Evolutionary conservation across 2,888 invertebrate species (phyloP).

Genomic region (Stomorhina lunata): DNA sequence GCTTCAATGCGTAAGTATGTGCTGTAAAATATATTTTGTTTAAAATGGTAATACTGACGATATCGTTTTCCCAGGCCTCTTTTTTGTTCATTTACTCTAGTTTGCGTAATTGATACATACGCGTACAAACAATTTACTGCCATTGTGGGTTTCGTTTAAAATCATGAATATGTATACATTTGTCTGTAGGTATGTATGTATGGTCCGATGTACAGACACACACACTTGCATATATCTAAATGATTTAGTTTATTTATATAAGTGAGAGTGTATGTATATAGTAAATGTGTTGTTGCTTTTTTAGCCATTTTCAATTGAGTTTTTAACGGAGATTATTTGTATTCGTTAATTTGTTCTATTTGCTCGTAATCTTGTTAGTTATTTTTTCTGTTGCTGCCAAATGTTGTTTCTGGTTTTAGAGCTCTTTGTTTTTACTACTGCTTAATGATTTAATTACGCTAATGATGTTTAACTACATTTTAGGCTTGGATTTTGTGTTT

Average conservation of each 20-base stretch:
- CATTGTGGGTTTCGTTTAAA: slow-evolving; percentile 17
- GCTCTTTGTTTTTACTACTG: slow-evolving; percentile 37
- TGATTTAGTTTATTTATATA: too few species aligned
- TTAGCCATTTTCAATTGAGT: slow-evolving; percentile 65
- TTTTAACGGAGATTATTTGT: slow-evolving; percentile 66
- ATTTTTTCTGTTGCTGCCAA: slow-evolving; percentile 8
- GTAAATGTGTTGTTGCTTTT: slow-evolving; percentile 21
- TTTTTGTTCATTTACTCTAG: neutral
- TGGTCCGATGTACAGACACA: neutral
- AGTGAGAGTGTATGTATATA: neutral
- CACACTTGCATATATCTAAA: too few species aligned
- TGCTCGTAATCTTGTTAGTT: slow-evolving; percentile 55
- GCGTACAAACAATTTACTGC: slow-evolving; percentile 23
- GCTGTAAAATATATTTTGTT: slow-evolving; percentile 38
- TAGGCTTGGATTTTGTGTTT: slow-evolving; percentile 42
- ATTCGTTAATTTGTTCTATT: slow-evolving; percentile 65
- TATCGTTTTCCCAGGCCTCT: slow-evolving; percentile 18
- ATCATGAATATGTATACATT: slow-evolving; percentile 22
- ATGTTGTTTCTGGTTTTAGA: neutral
- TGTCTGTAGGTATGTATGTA: neutral
- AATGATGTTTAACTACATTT: slow-evolving; percentile 62
- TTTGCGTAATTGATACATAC: slow-evolving; percentile 42
- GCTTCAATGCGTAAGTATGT: slow-evolving; percentile 60
- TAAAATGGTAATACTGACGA: slow-evolving; percentile 34
- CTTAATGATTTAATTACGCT: slow-evolving; percentile 63